Evolutionary conservation across 2,113 vertebrate genomes (phyloP), one percentile per base, ranked within the genome.

Genomic region (Ariopsis seemanni): DNA sequence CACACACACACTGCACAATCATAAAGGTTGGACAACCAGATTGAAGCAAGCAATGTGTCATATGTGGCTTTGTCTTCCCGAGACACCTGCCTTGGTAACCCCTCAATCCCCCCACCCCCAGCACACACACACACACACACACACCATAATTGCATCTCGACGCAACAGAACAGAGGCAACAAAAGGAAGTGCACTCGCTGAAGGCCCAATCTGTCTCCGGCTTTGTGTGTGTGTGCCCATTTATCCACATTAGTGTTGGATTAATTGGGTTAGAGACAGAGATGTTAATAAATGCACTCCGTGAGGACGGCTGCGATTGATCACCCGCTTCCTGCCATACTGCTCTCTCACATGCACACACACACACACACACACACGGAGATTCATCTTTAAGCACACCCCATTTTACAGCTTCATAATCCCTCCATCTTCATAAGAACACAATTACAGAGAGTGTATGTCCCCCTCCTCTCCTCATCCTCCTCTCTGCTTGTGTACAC

Each of bases 161-260:
- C 67, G 50, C 34, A 53, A 82, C 77, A 77, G 50, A 55, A 53
- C 55, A 85, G 75, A 85, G 57, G 87, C 85, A 88, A 90, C 89
- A 90, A 90, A 83, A 88, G 75, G 87, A 82, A 86, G 89, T 62
- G 50, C 27, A 53, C 50, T 81, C 75, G 79, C 85, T 71, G 65
- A 88, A 89, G 87, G 85, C 81, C 88, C 86, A 69, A 63, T 87
- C 81, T 82, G 87, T 90, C 85, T 89, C 48, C 77, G 79, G 82
- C 84, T 89, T 85, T 85, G 88, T 89, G 50, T 18, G 67, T 90
- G 78, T 71, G 71, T 82, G 89, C 78, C 85, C 89, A 88, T 88
- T 91, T 86, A 91, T 89, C 89, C 53, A 89, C 86, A 86, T 90
- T 89, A 90, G 89, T 90, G 86, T 71, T 90, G 82, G 87, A 90